Conservation (phyloP, 2,888 invertebrate genomes). For the Drosophila ochracea region DNA sequence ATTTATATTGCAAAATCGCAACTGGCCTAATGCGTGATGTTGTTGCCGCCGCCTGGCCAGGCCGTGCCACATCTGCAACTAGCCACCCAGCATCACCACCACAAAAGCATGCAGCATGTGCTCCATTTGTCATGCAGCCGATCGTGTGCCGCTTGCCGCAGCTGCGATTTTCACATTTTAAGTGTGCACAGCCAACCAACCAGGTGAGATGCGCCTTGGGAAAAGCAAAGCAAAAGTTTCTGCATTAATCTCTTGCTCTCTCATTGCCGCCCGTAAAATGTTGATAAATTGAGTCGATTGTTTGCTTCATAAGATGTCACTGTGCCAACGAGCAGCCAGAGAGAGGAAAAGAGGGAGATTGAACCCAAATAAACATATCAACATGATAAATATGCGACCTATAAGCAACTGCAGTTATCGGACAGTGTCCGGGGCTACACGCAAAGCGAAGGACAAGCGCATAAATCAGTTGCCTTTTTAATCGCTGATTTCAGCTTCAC, state of each 20-base stretch:
- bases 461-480: slow-evolving; percentile 70
- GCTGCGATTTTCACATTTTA: slow-evolving; percentile 50
- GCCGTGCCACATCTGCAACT: slow-evolving; percentile 23
- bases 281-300: slow-evolving; percentile 76
- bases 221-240: slow-evolving; percentile 26
- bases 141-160: slow-evolving; percentile 68
- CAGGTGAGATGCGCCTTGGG: slow-evolving; percentile 14
- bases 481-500: slow-evolving; percentile 77
- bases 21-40: slow-evolving; percentile 78
- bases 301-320: slow-evolving; percentile 55
- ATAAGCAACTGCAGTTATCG: slow-evolving; percentile 62
- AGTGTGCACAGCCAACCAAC: slow-evolving; percentile 40
- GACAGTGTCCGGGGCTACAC: slow-evolving; percentile 53
- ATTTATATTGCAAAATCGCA: slow-evolving; percentile 78
- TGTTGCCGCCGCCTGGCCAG: slow-evolving; percentile 47
- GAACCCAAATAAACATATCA: slow-evolving; percentile 73
- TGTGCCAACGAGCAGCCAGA: slow-evolving; percentile 38
- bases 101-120: slow-evolving; percentile 57
- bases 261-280: slow-evolving; percentile 37
- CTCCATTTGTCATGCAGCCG: slow-evolving; percentile 72
- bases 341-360: neutral
- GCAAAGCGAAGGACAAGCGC: slow-evolving; percentile 76
- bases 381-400: slow-evolving; percentile 72
- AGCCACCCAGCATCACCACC: slow-evolving; percentile 40
- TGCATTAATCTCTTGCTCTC: slow-evolving; percentile 48